Base-by-base conservation (phyloP, 2,113 vertebrate genomes). In the Scomber scombrus region DNA sequence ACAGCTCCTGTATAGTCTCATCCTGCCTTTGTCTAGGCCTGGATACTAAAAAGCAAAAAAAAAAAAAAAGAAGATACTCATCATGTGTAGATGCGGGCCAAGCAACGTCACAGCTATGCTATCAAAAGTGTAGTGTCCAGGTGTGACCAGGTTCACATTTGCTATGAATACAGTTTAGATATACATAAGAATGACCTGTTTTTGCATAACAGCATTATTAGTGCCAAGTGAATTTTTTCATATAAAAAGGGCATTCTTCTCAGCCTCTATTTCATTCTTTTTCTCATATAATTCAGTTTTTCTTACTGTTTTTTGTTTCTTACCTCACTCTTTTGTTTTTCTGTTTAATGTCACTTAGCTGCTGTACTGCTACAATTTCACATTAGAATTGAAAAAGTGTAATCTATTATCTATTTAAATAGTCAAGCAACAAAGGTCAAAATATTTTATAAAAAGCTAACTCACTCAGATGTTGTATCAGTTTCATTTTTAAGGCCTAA, bases 1-100 rank as follows among this genome's bases (percentile, higher is more conserved):
- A 81, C 90, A 87, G 76, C 88, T 82, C 84, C 72, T 29, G 71
- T 86, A 88, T 68, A 62, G 70, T 78, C 43, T 84, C 63, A 78
- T 73, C 64, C 50, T 68, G 62, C 82, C 84, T 92, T 91, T 93
- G 84, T 90, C 75, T 67, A 56, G 49, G 60, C 50, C 34, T 29
- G 18, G 46, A 55, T 80, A 60, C 69, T 4, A 23, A 18, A 51
- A 63, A 73, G 52, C 23, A 26, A 80, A 73, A 16, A 26, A 52
- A 29, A 52, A 15, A 43, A 34, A 21, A 56, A 2, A 2, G 12
- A 15, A 47, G 43, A 73, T 21, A 34, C 50, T 58, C 46, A 75
- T 40, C 69, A 57, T 71, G 55, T 66, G 46, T 40, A 26, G 72
- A 67, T 69, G 55, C 65, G 54, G 45, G 21, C 1, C 26, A 47